Conservation (phyloP, 2,113 vertebrate genomes). For the Corythornis madagascariensis region DNA sequence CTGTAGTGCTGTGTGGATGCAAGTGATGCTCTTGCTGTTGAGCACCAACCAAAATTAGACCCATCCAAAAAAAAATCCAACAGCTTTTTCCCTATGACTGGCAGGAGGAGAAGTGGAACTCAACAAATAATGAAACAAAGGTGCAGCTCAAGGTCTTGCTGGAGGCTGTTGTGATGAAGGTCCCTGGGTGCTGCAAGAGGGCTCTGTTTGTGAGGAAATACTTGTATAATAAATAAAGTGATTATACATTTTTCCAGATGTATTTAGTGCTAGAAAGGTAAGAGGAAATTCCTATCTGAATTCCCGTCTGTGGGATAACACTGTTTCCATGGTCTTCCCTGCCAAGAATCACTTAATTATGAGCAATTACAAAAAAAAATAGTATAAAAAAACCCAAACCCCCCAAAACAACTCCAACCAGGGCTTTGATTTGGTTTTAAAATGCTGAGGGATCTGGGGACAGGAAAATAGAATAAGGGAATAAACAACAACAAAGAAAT, state of each 20-base stretch:
- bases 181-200: background rate
- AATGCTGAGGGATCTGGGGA: background rate
- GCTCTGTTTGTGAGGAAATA: background rate
- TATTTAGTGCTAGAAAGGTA: background rate
- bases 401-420: background rate
- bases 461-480: background rate
- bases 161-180: background rate
- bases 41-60: background rate
- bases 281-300: slow-evolving; percentile 63
- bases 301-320: slow-evolving; percentile 19
- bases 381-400: background rate
- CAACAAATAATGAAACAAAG: background rate
- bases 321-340: slow-evolving; percentile 17
- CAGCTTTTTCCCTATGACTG: background rate
- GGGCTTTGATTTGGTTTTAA: slow-evolving; percentile 11
- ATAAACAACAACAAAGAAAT: background rate
- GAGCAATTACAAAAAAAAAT: slow-evolving; percentile 18
- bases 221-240: background rate
- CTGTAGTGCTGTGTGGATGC: fast-evolving
- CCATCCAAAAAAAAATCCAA: no score
- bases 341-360: slow-evolving; percentile 60
- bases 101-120: background rate
- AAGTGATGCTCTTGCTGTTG: fast-evolving
- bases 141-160: background rate
- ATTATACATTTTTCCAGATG: background rate